Conservation (phyloP, 1,140 invertebrate genomes). For the Drosophila burlai region DNA sequence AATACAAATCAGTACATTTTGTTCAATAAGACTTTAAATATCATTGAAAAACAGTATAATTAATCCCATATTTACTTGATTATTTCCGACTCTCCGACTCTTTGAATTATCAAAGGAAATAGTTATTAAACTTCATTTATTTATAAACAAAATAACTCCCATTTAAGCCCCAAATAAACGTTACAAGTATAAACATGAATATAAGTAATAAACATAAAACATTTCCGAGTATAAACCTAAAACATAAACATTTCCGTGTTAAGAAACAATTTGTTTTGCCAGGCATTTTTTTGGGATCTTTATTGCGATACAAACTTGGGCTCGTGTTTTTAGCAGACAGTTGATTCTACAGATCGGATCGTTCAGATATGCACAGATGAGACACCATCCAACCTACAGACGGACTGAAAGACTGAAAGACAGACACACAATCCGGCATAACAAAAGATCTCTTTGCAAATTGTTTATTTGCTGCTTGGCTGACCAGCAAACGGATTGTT, state of each 20-base stretch:
- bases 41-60: background rate
- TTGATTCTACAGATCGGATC: constrained; percentile 17
- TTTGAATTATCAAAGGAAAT: background rate
- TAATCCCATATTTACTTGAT: background rate
- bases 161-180: background rate
- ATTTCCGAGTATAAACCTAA: background rate
- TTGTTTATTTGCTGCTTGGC: constrained; percentile 56
- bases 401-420: background rate
- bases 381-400: constrained; percentile 1
- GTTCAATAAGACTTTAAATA: background rate
- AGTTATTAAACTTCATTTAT: background rate
- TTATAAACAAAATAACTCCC: background rate
- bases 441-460: constrained; percentile 57
- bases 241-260: constrained; percentile 3
- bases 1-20: background rate
- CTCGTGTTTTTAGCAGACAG: constrained; percentile 14
- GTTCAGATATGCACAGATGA: constrained; percentile 22
- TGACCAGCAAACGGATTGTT: constrained; percentile 54
- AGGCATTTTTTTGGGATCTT: background rate
- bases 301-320: background rate
- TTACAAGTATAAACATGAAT: background rate
- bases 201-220: background rate
- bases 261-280: constrained; percentile 3
- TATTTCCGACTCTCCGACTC: background rate
- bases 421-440: constrained; percentile 30